These are phyloP conservation scores for Macrotis lagotis DNA, from an alignment of 2,113 vertebrate genomes.

Conservation along the genomic window DNA sequence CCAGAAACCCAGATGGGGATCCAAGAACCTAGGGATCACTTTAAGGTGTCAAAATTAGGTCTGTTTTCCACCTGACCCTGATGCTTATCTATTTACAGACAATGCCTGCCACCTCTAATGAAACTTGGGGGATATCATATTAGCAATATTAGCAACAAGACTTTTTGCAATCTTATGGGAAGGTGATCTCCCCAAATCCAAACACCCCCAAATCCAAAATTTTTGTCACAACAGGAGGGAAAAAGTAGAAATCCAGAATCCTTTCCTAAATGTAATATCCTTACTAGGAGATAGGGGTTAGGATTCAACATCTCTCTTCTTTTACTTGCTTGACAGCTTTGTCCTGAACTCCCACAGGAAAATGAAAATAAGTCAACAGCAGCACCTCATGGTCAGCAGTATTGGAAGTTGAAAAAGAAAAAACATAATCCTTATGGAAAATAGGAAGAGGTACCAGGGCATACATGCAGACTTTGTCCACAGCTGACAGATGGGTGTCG, in stretches of 20 bases:
- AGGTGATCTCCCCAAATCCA: neutral
- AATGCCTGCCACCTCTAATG: neutral
- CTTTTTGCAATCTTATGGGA: neutral
- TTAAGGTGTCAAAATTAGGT: neutral
- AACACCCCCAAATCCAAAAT: conserved; percentile 3
- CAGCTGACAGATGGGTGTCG: neutral
- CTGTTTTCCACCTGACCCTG: neutral
- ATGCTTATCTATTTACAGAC: neutral
- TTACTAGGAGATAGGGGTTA: neutral
- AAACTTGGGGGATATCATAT: neutral
- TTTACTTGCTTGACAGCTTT: conserved; percentile 32
- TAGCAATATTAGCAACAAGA: neutral
- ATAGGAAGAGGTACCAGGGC: neutral
- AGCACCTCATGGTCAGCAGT: conserved; percentile 42
- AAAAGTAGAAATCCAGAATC: conserved; percentile 30
- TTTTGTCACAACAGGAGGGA: neutral
- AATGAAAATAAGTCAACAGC: conserved; percentile 40
- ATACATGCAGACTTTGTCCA: neutral
- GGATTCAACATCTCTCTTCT: neutral
- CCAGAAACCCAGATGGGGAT: neutral
- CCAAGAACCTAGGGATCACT: neutral
- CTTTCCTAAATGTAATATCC: neutral
- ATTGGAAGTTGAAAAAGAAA: conserved; percentile 14
- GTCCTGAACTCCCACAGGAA: conserved; percentile 18
- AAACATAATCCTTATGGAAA: conserved; percentile 3